Conservation (phyloP, 2,797 vertebrate species). For the Anabas testudineus region DNA sequence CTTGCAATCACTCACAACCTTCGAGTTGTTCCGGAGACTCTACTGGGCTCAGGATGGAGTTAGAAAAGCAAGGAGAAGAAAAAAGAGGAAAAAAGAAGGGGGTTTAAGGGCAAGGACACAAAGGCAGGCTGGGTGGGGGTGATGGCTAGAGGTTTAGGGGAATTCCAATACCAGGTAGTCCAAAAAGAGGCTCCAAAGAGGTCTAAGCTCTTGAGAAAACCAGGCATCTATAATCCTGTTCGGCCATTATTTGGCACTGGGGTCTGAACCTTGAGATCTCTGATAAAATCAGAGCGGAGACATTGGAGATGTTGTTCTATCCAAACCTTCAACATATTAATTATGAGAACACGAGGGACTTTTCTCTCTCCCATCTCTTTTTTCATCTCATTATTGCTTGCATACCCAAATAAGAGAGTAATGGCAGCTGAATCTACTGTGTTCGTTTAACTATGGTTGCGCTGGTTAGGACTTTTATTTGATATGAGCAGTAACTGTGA, state of each 20-base stretch:
- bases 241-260: slow-evolving; percentile 52
- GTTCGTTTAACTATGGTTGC: not conserved
- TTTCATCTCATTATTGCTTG: slow-evolving; percentile 1
- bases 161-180: slow-evolving; percentile 66
- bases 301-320: slow-evolving; percentile 9
- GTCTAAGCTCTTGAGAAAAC: slow-evolving; percentile 46
- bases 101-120: slow-evolving; percentile 55
- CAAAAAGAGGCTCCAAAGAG: slow-evolving; percentile 58
- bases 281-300: slow-evolving; percentile 39
- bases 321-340: slow-evolving; percentile 26
- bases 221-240: slow-evolving; percentile 67
- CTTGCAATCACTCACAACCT: slow-evolving; percentile 61
- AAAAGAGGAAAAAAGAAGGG: slow-evolving; percentile 30
- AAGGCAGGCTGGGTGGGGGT: slow-evolving; percentile 52
- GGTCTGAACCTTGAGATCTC: slow-evolving; percentile 42
- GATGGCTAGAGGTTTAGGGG: slow-evolving; percentile 39
- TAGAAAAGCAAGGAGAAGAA: slow-evolving; percentile 34
- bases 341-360: slow-evolving; percentile 1
- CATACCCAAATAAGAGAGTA: not conserved
- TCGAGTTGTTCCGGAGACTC: slow-evolving; percentile 64
- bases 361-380: slow-evolving; percentile 16
- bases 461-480: not conserved
- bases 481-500: not conserved
- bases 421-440: slow-evolving; percentile 16
- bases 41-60: slow-evolving; percentile 48